Evolutionary conservation across 2,113 vertebrate species (phyloP).

Genomic region (Caretta caretta): DNA sequence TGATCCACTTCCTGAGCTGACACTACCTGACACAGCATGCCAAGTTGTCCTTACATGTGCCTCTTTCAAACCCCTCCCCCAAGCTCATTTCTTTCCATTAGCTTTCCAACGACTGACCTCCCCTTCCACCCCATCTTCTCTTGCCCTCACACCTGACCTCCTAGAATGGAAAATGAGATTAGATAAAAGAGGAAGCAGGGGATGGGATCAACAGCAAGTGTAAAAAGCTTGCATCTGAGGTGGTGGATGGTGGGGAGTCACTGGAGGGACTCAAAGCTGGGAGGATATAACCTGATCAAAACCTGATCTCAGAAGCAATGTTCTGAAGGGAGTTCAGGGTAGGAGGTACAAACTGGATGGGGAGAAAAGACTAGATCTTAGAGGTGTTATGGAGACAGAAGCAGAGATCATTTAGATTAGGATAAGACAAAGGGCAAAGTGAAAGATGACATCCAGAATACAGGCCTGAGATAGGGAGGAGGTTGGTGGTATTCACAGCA

Average conservation of each 20-base stretch:
- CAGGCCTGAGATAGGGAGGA: not conserved
- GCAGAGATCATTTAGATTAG: not conserved
- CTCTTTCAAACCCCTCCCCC: slow-evolving; percentile 13
- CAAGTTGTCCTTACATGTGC: slow-evolving; percentile 43
- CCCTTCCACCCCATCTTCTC: not conserved
- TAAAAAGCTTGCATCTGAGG: not conserved
- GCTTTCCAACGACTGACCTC: not conserved
- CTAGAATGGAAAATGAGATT: not conserved
- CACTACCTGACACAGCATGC: slow-evolving; percentile 57
- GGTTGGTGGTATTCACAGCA: not conserved
- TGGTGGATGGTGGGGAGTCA: not conserved
- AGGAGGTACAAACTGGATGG: not conserved
- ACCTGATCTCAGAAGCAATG: not conserved
- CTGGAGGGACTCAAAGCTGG: not conserved
- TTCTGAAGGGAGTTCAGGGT: not conserved
- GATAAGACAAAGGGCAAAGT: slow-evolving; percentile 62
- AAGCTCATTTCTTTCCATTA: not conserved
- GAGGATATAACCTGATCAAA: not conserved
- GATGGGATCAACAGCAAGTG: fast-evolving
- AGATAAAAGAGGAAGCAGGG: not conserved
- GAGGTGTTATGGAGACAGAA: not conserved
- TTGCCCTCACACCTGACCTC: not conserved
- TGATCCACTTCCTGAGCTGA: slow-evolving; percentile 54
- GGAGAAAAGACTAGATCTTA: not conserved
- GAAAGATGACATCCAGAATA: slow-evolving; percentile 36